phyloP scores from a whole-genome alignment of 2,113 vertebrate genomes.

The Odontesthes bonariensis region DNA sequence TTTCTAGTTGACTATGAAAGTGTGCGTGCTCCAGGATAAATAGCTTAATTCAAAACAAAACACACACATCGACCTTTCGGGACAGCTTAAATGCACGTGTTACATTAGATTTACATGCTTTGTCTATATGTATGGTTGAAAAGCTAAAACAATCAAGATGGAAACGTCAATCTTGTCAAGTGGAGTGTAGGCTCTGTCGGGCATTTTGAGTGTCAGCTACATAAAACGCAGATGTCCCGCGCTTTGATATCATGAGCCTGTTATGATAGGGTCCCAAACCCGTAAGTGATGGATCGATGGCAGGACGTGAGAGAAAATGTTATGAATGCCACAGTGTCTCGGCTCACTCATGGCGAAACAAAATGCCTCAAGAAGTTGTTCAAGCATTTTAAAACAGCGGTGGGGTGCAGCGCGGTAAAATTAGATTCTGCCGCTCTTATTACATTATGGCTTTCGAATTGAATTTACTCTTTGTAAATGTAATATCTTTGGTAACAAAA shows the following conservation, averaged over 20 bases:
- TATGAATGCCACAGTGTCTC: constrained; percentile 62
- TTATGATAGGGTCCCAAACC: constrained; percentile 50
- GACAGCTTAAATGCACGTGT: too few species aligned
- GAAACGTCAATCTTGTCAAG: constrained; percentile 28
- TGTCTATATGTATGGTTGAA: too few species aligned
- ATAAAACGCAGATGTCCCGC: constrained; percentile 68
- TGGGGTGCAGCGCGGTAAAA: constrained; percentile 59
- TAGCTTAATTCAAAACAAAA: too few species aligned
- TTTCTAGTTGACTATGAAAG: too few species aligned
- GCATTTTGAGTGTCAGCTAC: constrained; percentile 58
- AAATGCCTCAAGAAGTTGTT: constrained; percentile 73
- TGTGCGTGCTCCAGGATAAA: too few species aligned
- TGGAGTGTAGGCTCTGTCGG: constrained; percentile 37
- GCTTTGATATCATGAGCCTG: constrained; percentile 63
- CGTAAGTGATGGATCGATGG: constrained; percentile 55
- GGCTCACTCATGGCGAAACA: constrained; percentile 50
- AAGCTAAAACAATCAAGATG: too few species aligned
- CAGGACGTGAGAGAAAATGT: constrained; percentile 44
- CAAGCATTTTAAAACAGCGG: constrained; percentile 73
- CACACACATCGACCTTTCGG: too few species aligned
- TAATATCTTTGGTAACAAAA: constrained; percentile 61
- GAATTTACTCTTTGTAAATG: constrained; percentile 67
- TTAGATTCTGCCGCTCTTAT: constrained; percentile 74
- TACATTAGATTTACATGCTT: too few species aligned
- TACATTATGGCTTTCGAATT: constrained; percentile 64